Base-by-base conservation (phyloP, 2,888 invertebrate genomes). In the Tachina fera region DNA sequence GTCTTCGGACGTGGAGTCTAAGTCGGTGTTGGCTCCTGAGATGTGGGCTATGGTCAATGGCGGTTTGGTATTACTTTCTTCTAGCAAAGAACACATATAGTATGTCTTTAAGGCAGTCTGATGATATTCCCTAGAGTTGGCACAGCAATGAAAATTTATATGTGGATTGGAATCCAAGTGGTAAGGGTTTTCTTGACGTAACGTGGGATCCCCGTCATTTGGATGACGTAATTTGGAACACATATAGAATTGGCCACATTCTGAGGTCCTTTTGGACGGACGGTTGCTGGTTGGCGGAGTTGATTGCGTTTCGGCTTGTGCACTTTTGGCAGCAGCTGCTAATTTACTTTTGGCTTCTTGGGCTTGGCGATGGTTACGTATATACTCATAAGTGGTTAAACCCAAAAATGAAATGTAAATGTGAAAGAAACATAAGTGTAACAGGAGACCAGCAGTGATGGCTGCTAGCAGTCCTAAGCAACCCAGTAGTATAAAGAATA, bases 331-430 rank as follows among this genome's bases (percentile, higher is more conserved):
- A 60, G 88, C 56, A 61, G 74, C 70, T 53, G 87, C 72, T 77
- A 90, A 87, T 41, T 91, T 91, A 16, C 89, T 88, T 83, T 90
- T 91, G 19, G 90, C 89, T 87, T 91, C 91, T 80, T 91, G 91
- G 4, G 90, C 89, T 88, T 94, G 94, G 1, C 94, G 93, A 89
- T 93, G 93, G 86, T 93, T 93, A 67, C 93, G 90, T 70, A 98
- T 96, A 92, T 97, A 98, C 91, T 98, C 98, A 93, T 97, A 98
- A 0, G 98, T 98, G 22, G 98, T 97, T 61, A 97, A 94, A 1
- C 97, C 97, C 89, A 97, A 93, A 88, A 96, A 95, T 4, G 96
- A 96, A 90, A 98, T 97, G 93, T 97, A 97, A 83, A 97, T 95
- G 93, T 98, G 97, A 92, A 98, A 98, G 93, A 96, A 96, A 91